Conservation (phyloP, 2,797 vertebrate genomes). For the Cryptoblepharus egeriae region DNA sequence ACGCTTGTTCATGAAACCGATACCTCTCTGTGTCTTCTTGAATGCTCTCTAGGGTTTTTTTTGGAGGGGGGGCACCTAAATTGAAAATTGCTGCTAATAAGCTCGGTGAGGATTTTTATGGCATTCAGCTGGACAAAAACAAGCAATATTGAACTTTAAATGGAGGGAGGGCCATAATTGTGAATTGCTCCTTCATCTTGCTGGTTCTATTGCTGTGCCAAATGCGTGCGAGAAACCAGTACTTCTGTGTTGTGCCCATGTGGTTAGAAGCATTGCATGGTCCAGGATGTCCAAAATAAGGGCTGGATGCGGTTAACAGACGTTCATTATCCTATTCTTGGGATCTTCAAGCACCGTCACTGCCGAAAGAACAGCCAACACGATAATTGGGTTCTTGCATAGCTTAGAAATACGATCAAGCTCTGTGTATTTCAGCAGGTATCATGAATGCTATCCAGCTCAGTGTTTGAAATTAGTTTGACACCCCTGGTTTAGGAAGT, state of each 20-base stretch:
- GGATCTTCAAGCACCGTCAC: too few species aligned
- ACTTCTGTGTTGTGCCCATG: not conserved
- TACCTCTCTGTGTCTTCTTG: constrained; percentile 53
- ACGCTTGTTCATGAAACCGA: constrained; percentile 35
- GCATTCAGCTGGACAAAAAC: constrained; percentile 58
- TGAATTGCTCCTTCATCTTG: not conserved
- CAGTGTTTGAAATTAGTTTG: too few species aligned
- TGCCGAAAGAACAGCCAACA: too few species aligned
- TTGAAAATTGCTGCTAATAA: constrained; percentile 66
- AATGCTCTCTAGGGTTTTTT: not conserved
- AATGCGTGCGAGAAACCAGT: not conserved
- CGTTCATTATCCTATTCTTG: too few species aligned
- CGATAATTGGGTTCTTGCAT: too few species aligned
- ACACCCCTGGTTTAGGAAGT: too few species aligned
- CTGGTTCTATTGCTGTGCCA: not conserved
- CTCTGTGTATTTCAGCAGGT: too few species aligned
- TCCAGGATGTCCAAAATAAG: too few species aligned
- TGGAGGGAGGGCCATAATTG: constrained; percentile 32
- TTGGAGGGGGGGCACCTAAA: constrained; percentile 52
- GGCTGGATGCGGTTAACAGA: too few species aligned
- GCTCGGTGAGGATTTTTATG: constrained; percentile 58
- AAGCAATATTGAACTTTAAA: constrained; percentile 39
- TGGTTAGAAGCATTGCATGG: too few species aligned
- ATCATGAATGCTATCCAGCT: too few species aligned
- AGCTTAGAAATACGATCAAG: too few species aligned